phyloP scores from a whole-genome alignment of 2,888 invertebrate genomes.

The Troides oblongomaculatus region DNA sequence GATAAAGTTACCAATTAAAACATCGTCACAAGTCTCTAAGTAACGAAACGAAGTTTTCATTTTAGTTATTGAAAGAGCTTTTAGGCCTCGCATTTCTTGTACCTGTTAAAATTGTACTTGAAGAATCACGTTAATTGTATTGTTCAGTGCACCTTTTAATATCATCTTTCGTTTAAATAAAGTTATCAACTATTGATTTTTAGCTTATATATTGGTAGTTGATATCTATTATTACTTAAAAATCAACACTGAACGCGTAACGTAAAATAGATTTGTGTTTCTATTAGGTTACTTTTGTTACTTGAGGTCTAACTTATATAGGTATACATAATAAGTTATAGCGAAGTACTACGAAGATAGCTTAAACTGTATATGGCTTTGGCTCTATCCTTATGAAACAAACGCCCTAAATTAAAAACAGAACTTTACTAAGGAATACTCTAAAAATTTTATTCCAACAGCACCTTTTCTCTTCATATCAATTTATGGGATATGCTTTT shows the following conservation, averaged over 20 bases:
- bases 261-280: background rate
- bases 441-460: no score
- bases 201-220: background rate
- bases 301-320: no score
- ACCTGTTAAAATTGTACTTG: background rate
- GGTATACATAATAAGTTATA: no score
- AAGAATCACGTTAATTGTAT: background rate
- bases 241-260: background rate
- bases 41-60: constrained; percentile 19
- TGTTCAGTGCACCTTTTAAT: background rate
- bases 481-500: no score
- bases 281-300: no score
- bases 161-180: background rate
- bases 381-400: no score
- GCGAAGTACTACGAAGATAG: no score
- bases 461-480: no score
- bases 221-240: no score
- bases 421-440: no score
- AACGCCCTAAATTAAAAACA: no score
- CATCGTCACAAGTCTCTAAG: constrained; percentile 20
- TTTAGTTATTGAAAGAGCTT: constrained; percentile 26
- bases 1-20: constrained; percentile 28
- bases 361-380: no score
- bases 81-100: constrained; percentile 18
- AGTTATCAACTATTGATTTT: background rate